Evolutionary conservation across 1,140 invertebrate species (phyloP).

Genomic region (Apis laboriosa): DNA sequence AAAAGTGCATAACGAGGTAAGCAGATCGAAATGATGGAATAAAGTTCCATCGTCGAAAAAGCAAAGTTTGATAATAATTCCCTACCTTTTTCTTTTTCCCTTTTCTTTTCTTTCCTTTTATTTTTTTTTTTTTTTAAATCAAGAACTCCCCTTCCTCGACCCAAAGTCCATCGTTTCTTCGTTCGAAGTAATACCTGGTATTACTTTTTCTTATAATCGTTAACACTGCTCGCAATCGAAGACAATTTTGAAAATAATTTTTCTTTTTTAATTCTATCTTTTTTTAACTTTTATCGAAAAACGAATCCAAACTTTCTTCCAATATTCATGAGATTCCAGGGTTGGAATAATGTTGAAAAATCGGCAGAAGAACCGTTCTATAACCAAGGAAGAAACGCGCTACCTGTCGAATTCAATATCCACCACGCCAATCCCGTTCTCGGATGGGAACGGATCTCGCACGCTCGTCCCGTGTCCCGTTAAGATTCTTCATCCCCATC

Average conservation of each 20-base stretch:
- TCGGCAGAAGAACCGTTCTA: too few relatives aligned
- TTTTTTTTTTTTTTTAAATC: neutral
- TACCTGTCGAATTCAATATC: neutral
- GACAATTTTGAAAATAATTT: neutral
- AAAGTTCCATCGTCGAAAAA: neutral
- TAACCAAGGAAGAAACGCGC: neutral
- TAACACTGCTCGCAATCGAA: neutral
- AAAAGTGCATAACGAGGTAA: slow-evolving; percentile 16
- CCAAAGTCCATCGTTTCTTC: neutral
- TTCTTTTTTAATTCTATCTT: too few relatives aligned
- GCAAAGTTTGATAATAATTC: slow-evolving; percentile 18
- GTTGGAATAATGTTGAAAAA: too few relatives aligned
- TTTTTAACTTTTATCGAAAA: too few relatives aligned
- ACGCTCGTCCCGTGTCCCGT: neutral
- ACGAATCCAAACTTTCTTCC: too few relatives aligned
- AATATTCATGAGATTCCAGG: too few relatives aligned
- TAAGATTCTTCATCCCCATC: slow-evolving; percentile 39
- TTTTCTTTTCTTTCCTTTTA: too few relatives aligned
- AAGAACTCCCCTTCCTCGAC: neutral
- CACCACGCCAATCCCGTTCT: neutral
- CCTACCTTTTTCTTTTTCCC: neutral
- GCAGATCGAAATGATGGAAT: slow-evolving; percentile 8
- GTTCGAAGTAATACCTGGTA: neutral
- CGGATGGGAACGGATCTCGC: neutral
- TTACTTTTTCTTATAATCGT: too few relatives aligned